These are phyloP conservation scores for Sialis fuliginosa DNA, from an alignment of 2,888 invertebrate genomes.

Conservation along the genomic window DNA sequence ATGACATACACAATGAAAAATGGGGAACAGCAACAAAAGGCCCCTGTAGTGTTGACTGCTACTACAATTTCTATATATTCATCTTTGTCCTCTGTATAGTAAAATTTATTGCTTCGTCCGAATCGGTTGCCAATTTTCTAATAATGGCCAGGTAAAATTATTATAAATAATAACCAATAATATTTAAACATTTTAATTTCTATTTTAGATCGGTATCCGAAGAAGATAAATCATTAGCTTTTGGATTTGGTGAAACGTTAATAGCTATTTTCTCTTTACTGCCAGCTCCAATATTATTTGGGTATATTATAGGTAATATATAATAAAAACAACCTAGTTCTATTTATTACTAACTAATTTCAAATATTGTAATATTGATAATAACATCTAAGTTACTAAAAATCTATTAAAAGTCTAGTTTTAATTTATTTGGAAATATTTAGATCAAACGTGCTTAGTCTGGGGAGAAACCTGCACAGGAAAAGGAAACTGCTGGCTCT, in stretches of 20 bases:
- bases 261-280: slow-evolving; percentile 16
- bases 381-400: too few species aligned
- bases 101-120: slow-evolving; percentile 40
- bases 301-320: too few species aligned
- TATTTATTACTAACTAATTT: too few species aligned
- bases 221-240: slow-evolving; percentile 52
- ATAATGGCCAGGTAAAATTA: slow-evolving; percentile 33
- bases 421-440: too few species aligned
- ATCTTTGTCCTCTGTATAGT: slow-evolving; percentile 33
- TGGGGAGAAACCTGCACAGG: too few species aligned
- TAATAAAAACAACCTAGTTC: too few species aligned
- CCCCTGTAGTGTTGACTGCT: slow-evolving; percentile 36
- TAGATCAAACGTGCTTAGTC: too few species aligned
- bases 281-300: too few species aligned
- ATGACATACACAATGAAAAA: slow-evolving; percentile 2
- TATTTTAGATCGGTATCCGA: slow-evolving; percentile 43
- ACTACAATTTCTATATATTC: slow-evolving; percentile 33
- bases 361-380: too few species aligned
- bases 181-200: not conserved
- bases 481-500: too few species aligned
- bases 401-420: too few species aligned
- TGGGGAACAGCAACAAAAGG: slow-evolving; percentile 28
- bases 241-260: slow-evolving; percentile 49
- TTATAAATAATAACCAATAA: not conserved
- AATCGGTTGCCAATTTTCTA: slow-evolving; percentile 40